Conservation (phyloP, 2,888 invertebrate species). For the Helleia helle region DNA sequence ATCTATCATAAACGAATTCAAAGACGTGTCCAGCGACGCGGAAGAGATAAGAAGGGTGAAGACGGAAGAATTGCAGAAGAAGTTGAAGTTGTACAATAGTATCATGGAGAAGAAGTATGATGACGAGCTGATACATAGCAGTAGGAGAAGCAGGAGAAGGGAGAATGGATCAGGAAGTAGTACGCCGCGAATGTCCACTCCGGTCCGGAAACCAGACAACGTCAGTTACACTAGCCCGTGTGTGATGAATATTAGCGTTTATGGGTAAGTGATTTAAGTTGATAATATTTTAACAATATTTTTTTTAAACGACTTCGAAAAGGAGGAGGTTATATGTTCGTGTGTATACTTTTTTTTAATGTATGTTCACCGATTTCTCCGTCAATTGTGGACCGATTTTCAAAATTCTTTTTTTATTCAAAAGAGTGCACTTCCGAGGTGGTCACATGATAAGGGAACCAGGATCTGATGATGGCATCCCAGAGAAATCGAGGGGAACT, state of each 20-base stretch:
- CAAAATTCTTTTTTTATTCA: too few relatives aligned
- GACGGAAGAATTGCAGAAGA: conserved; percentile 52
- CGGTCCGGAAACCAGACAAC: conserved; percentile 30
- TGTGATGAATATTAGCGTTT: conserved; percentile 42
- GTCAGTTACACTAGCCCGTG: conserved; percentile 49
- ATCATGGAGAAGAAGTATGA: conserved; percentile 83
- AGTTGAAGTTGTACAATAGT: conserved; percentile 78
- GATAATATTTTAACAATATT: too few relatives aligned
- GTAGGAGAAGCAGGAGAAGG: conserved; percentile 47
- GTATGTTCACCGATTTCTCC: too few relatives aligned
- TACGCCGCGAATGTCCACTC: conserved; percentile 40
- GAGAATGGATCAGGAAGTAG: conserved; percentile 36
- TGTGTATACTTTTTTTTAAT: too few relatives aligned
- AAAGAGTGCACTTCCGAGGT: too few relatives aligned
- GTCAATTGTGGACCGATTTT: too few relatives aligned
- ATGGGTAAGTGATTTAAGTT: conserved; percentile 24
- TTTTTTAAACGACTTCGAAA: too few relatives aligned
- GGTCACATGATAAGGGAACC: too few relatives aligned
- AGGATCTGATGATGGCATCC: too few relatives aligned
- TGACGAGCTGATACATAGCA: conserved; percentile 78
- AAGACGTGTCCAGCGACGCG: conserved; percentile 44
- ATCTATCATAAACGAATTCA: conserved; percentile 58
- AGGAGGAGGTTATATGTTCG: too few relatives aligned
- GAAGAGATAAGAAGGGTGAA: conserved; percentile 42
- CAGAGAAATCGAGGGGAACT: too few relatives aligned